Base-by-base conservation (phyloP, 1,140 invertebrate species). In the Kradibia gibbosae region DNA sequence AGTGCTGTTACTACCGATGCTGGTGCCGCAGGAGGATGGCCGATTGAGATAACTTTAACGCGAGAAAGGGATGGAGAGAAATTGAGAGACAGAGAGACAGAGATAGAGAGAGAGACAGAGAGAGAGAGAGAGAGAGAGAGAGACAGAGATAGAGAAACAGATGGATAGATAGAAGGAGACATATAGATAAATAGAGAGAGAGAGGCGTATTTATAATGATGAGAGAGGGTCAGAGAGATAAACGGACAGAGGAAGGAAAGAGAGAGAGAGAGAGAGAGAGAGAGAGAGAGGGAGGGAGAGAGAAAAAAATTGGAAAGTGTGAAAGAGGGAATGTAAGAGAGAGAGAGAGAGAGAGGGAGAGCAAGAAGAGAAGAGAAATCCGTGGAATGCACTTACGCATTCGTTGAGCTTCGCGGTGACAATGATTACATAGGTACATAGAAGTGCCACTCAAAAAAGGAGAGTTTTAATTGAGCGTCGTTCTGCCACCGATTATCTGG, bases 321-420 rank as follows among this genome's bases (percentile, higher is more conserved):
- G 39, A 55, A 36, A 31, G 45, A 0, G 62, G 20, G 28, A n/a
- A 13, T n/a, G 34, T 1, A 25, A 3, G 53, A 22, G 5, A 50
- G 25, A 50, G 25, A 50, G 25, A 28, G 25, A 50, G 48, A 11
- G 15, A 57, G 67, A 39, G 36, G 39, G 22, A 17, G n/a, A 62
- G 34, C 28, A 71, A 60, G 25, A 76, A 25, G 53, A 28, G 34
- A 13, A 34, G 25, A 28, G 22, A 36, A 50, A 11, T 84, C 82
- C 83, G 83, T 83, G 86, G 85, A 88, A 88, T 88, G 85, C 83
- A 87, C 85, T 86, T 87, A 86, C 83, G 86, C 85, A 85, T 87
- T 84, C 70, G 79, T 34, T n/a, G 20, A 60, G 25, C 22, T 20
- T 45, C 5, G 53, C 8, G 31, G 31, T 36, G 55, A 25, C 65